Base-by-base conservation (phyloP, 1,140 invertebrate species). In the Wasmannia auropunctata region DNA sequence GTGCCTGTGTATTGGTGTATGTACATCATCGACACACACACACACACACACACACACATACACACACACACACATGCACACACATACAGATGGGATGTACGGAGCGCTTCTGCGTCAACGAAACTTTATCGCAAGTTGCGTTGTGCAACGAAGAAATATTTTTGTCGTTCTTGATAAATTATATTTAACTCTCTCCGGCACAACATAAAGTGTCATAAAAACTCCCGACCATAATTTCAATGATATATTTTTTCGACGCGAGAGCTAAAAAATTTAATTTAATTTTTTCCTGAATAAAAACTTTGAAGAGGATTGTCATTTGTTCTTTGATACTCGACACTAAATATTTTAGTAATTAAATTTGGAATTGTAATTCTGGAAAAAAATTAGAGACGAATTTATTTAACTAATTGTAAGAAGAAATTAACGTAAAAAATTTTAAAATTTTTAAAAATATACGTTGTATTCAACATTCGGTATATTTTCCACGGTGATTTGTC, bases 51-150 rank as follows among this genome's bases (percentile, higher is more conserved):
- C 37, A 40, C 37, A 40, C 37, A 40, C 37, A 40, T 7, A 40
- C 37, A 40, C 37, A 40, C 37, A 40, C 37, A 40, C 37, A 40
- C 37, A 40, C 37, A 40, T 7, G 7, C 37, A 40, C 37, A n/a
- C 34, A 54, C 22, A 80, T 22, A 54, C 51, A 14, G 19, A 58
- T 14, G 31, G 40, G 58, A 79, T 34, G 14, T 49, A 67, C 40
- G 28, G n/a, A 69, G 49, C 28, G 25, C 19, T 72, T 60, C 28
- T 74, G 79, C 79, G 79, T 83, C 79, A 72, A 72, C 67, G 67
- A 72, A 72, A 72, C 49, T 72, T 83, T 83, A 83, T 83, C 67
- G 40, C 51, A 37, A 28, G 43, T 49, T 79, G 75, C 37, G 51
- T 72, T 58, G 43, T 74, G 62, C 77, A 80, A 67, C 62, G 31